Conservation (phyloP, 1,140 invertebrate species). For the honey bee (Apis mellifera) region DNA sequence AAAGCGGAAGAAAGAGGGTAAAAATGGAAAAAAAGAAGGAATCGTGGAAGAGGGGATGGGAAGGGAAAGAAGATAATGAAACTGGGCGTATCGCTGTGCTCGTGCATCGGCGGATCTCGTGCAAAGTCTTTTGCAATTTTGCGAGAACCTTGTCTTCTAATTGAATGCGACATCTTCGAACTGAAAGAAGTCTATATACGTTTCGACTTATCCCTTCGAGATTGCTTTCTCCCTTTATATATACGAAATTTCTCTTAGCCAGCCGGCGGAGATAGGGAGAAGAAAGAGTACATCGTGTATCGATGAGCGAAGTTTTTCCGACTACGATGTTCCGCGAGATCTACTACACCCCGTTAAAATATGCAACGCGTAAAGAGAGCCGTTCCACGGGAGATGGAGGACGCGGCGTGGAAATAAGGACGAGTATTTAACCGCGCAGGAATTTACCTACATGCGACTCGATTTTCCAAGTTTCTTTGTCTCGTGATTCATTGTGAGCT, state of each 20-base stretch:
- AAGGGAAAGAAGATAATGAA: constrained; percentile 34
- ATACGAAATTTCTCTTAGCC: constrained; percentile 18
- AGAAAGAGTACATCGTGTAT: constrained; percentile 12
- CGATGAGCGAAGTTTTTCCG: background rate
- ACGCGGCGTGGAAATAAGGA: background rate
- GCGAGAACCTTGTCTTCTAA: constrained; percentile 32
- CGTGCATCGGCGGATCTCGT: constrained; percentile 5
- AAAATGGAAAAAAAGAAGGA: background rate
- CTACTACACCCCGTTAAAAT: constrained; percentile 4
- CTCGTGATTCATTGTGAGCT: background rate
- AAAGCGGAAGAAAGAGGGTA: background rate
- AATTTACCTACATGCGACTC: background rate
- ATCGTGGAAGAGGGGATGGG: background rate
- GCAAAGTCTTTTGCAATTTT: constrained; percentile 41
- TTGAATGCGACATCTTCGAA: constrained; percentile 43
- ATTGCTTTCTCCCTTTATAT: constrained; percentile 31
- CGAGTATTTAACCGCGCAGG: background rate
- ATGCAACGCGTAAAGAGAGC: background rate
- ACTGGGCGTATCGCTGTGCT: background rate
- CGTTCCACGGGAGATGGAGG: too few species aligned
- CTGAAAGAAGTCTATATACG: constrained; percentile 37
- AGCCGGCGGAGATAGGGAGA: background rate
- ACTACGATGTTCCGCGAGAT: background rate
- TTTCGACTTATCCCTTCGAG: constrained; percentile 33
- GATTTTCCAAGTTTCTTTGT: constrained; percentile 21